A percentile compares a stretch with the other conserved stretches of the same genome.
Evolutionary conservation across 2,113 vertebrate genomes (phyloP).

Genomic region (Loxodonta africana): DNA sequence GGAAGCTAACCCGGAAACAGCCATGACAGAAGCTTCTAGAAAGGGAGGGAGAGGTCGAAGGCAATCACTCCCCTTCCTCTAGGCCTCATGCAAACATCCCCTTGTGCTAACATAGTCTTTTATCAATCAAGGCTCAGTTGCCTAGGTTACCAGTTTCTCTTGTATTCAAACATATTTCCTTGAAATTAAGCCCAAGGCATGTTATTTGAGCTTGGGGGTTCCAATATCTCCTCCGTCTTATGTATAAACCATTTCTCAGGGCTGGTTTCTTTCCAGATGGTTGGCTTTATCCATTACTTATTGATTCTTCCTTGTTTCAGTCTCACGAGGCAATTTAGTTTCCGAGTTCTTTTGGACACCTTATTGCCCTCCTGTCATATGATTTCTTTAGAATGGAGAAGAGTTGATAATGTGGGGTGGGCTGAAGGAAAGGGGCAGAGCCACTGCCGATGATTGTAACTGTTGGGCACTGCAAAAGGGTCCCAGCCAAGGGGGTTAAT

Average conservation of each 20-base stretch:
- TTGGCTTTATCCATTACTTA: background rate
- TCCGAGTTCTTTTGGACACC: background rate
- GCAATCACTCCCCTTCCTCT: background rate
- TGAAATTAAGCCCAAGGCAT: background rate
- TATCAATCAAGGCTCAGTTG: background rate
- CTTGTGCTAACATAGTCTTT: background rate
- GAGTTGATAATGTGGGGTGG: background rate
- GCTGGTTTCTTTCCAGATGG: background rate
- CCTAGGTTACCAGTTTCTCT: background rate
- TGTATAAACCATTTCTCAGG: rapidly evolving
- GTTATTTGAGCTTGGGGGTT: rapidly evolving
- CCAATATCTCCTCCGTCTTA: rapidly evolving
- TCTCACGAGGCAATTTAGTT: background rate
- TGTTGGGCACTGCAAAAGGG: background rate
- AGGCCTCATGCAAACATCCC: background rate
- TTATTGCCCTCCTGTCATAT: background rate
- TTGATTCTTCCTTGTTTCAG: background rate
- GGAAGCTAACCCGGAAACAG: background rate
- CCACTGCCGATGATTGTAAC: background rate
- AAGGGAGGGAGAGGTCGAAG: background rate
- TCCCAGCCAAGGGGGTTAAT: no score
- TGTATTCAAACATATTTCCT: background rate
- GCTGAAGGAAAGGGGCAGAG: background rate
- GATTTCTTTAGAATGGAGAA: background rate
- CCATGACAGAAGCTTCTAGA: background rate